A percentile compares a stretch with the other conserved stretches of the same genome.
Evolutionary conservation across 2,113 vertebrate genomes (phyloP).

Genomic region (Otus sunia): DNA sequence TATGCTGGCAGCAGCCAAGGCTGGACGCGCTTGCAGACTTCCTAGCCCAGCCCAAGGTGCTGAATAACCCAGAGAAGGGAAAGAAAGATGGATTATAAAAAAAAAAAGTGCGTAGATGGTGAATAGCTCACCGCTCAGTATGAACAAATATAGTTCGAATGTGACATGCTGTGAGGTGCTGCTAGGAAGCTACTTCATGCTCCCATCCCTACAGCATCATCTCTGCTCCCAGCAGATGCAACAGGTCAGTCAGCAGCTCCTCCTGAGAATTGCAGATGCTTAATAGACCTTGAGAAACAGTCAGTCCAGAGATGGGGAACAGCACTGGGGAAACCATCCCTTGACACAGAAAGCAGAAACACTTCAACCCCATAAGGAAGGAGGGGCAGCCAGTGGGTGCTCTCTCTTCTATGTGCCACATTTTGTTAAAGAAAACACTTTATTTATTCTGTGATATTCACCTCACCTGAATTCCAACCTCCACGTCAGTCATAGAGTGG

Average conservation of each 20-base stretch:
- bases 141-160: fast-evolving
- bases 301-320: not conserved
- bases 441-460: not conserved
- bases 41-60: not conserved
- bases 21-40: not conserved
- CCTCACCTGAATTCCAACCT: not conserved
- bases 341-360: not conserved
- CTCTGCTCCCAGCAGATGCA: not conserved
- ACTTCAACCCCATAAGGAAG: not conserved
- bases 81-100: not conserved
- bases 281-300: not conserved
- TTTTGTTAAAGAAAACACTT: not conserved
- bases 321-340: not conserved
- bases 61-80: not conserved
- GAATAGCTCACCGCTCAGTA: not conserved
- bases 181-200: not conserved
- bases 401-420: not conserved
- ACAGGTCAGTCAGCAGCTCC: not conserved
- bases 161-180: not conserved
- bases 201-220: not conserved
- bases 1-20: not conserved
- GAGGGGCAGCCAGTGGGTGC: not conserved
- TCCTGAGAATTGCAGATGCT: not conserved
- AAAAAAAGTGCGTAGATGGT: fast-evolving
- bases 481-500: not conserved